phyloP scores from a whole-genome alignment of 2,113 vertebrate genomes.

The Mystacornis crossleyi region DNA sequence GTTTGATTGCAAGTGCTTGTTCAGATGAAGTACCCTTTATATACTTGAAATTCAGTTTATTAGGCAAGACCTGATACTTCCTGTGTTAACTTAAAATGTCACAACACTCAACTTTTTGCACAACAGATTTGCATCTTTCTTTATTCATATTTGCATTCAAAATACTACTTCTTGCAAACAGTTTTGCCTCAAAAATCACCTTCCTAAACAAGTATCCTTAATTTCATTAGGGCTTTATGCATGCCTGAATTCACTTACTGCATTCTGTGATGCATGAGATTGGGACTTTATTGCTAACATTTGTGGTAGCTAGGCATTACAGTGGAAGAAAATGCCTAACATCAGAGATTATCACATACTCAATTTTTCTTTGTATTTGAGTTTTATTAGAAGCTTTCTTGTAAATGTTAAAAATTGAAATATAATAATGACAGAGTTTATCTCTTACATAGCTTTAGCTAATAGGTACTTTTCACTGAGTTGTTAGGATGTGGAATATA shows the following conservation, averaged over 20 bases:
- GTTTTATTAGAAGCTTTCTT: neutral
- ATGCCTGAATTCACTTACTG: neutral
- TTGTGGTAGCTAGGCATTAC: neutral
- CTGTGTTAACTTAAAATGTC: neutral
- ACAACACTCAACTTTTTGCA: neutral
- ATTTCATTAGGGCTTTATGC: neutral
- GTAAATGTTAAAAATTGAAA: neutral
- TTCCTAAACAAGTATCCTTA: neutral
- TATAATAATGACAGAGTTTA: neutral
- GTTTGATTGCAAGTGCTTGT: neutral
- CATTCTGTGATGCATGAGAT: neutral
- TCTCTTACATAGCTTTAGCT: neutral
- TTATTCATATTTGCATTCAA: neutral
- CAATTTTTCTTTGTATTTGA: neutral
- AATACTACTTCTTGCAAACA: neutral
- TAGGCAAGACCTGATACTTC: neutral
- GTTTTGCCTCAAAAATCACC: neutral
- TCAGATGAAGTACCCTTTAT: neutral
- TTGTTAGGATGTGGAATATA: neutral
- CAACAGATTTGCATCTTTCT: neutral
- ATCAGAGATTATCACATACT: neutral
- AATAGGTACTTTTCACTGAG: neutral
- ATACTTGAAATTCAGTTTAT: neutral
- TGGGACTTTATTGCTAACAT: neutral
- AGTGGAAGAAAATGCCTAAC: neutral